Percentiles rank a stretch among this genome's conserved stretches.
phyloP scores from a whole-genome alignment of 2,797 vertebrate genomes.

The Cichlasoma orientale region DNA sequence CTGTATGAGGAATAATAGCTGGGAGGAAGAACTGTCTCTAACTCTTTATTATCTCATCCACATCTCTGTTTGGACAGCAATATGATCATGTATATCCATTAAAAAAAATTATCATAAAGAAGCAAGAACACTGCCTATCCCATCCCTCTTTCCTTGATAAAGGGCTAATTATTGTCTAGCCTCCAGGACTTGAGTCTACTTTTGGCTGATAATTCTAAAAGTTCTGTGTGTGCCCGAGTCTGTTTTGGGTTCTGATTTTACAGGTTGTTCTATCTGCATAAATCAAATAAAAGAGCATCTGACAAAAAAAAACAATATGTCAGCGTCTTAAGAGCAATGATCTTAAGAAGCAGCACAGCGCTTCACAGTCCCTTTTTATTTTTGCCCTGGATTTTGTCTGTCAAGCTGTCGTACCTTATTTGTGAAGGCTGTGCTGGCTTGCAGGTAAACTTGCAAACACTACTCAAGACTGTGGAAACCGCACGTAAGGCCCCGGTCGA shows the following conservation, averaged over 20 bases:
- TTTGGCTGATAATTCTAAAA: not conserved
- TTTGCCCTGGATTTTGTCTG: not conserved
- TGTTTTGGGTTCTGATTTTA: no score
- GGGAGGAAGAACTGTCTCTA: not conserved
- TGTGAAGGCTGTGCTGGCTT: not conserved
- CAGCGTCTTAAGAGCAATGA: not conserved
- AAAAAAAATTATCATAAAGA: fast-evolving
- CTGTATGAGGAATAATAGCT: conserved; percentile 10
- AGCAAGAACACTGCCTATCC: not conserved
- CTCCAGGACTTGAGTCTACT: not conserved
- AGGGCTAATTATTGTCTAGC: not conserved
- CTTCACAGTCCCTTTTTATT: not conserved
- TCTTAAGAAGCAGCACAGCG: not conserved
- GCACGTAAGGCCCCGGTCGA: not conserved
- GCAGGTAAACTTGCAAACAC: not conserved
- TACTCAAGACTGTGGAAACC: not conserved
- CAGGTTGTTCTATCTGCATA: not conserved
- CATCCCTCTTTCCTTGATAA: not conserved
- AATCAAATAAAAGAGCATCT: not conserved
- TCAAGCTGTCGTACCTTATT: conserved; percentile 1
- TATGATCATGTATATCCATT: not conserved
- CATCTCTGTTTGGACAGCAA: not conserved
- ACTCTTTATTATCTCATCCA: not conserved
- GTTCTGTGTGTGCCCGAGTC: not conserved
- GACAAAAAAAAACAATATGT: not conserved